Base-by-base conservation (phyloP, 2,113 vertebrate genomes). In the Melanostigma gelatinosum region DNA sequence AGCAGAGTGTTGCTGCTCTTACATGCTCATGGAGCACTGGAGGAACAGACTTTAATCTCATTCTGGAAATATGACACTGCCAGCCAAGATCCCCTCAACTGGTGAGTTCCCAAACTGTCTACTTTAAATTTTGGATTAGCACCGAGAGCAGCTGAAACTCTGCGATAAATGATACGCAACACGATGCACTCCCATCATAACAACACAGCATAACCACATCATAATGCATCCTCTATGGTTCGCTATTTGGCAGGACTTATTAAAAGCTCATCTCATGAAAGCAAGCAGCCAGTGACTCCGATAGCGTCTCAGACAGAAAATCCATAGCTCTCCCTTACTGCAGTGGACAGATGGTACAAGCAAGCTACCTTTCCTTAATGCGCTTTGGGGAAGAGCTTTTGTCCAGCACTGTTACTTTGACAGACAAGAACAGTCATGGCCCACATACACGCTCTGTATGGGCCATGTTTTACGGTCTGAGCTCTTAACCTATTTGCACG, bases 221-320 rank as follows among this genome's bases (percentile, higher is more conserved):
- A 85, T 88, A 90, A 89, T 87, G 84, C 64, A 74, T 90, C 68
- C 82, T 80, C 71, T 64, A 68, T 79, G 38, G 62, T 66, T 70
- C 0, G 46, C 75, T 68, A 27, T 84, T 89, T 84, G 85, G 79
- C 77, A 85, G 72, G 73, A 86, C 50, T 86, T 88, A 86, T 92
- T 88, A 88, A 90, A 91, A 80, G 86, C 82, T 85, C 75, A 58
- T 87, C 81, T 50, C 79, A 44, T 83, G 52, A 83, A 88, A 81
- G 87, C 81, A 71, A 52, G 74, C 75, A 86, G 65, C 50, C 67
- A 84, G 74, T 55, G 74, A 75, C 62, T 83, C 36, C 3, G 36
- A 85, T 85, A 57, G 85, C 18, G 9, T 72, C 66, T 84, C 77
- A 57, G 80, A 87, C 82, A 86, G 88, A 86, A 92, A 92, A 87